Evolutionary conservation across 2,113 vertebrate genomes (phyloP).

Genomic region (Pelecanoides urinatrix): DNA sequence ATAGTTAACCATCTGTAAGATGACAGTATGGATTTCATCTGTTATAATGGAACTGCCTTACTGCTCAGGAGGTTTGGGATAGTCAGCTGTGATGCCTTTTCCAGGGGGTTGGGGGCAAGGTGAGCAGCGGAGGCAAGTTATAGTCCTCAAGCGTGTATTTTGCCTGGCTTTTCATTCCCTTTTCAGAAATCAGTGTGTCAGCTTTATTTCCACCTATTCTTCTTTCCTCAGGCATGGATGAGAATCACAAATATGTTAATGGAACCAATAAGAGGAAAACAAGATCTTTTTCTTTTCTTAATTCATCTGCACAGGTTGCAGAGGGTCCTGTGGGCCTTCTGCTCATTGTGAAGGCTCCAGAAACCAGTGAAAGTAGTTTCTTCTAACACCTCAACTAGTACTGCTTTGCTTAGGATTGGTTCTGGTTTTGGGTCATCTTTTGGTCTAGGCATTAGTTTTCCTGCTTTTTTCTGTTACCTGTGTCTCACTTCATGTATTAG

Average conservation of each 20-base stretch:
- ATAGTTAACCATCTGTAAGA: neutral
- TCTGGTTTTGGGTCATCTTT: neutral
- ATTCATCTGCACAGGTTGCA: neutral
- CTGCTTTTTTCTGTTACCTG: neutral
- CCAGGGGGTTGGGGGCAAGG: neutral
- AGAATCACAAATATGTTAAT: neutral
- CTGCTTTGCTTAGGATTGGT: neutral
- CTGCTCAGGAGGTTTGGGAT: neutral
- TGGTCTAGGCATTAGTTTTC: neutral
- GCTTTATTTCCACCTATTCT: neutral
- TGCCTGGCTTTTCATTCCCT: neutral
- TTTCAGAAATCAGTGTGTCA: neutral
- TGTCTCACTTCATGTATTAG: neutral
- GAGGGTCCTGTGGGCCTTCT: neutral
- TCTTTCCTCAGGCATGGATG: fast-evolving
- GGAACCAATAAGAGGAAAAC: neutral
- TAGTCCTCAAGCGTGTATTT: neutral
- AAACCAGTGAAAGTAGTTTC: neutral
- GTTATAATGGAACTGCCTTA: neutral
- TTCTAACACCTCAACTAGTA: neutral
- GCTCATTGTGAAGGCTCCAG: neutral
- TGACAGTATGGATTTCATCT: neutral
- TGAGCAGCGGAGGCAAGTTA: neutral
- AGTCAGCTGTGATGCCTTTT: neutral
- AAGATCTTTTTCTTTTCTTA: neutral